phyloP scores from a whole-genome alignment of 1,140 invertebrate species.

The Aradophagus sp. region DNA sequence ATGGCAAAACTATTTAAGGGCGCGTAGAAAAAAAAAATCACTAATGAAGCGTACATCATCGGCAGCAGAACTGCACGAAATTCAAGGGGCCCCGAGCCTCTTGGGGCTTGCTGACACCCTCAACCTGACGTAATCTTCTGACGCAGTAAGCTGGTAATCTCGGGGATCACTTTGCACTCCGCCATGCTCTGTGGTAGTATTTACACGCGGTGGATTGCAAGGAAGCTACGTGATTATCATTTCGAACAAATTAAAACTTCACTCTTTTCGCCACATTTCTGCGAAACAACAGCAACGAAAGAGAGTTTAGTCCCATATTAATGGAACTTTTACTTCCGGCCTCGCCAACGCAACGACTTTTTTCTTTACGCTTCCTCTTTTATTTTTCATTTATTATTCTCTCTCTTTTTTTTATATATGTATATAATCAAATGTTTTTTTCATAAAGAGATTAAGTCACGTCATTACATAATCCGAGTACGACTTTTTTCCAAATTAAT shows the following conservation, averaged over 20 bases:
- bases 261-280: too few relatives aligned
- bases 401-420: too few relatives aligned
- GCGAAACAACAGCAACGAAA: too few relatives aligned
- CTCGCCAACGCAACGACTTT: too few relatives aligned
- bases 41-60: constrained; percentile 50
- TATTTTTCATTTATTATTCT: too few relatives aligned
- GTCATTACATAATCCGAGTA: too few relatives aligned
- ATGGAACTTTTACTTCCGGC: too few relatives aligned
- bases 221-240: constrained; percentile 48
- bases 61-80: constrained; percentile 32
- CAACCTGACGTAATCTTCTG: constrained; percentile 75
- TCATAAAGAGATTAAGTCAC: too few relatives aligned
- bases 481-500: too few relatives aligned
- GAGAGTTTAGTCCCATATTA: too few relatives aligned
- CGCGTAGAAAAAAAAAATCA: constrained; percentile 36
- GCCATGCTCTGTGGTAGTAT: constrained; percentile 62
- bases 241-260: constrained; percentile 53
- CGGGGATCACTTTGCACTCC: constrained; percentile 71
- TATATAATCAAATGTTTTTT: too few relatives aligned
- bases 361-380: too few relatives aligned
- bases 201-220: constrained; percentile 66
- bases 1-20: constrained; percentile 42
- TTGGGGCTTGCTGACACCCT: constrained; percentile 71
- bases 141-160: constrained; percentile 75
- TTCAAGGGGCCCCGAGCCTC: constrained; percentile 57